A percentile compares a stretch with the other conserved stretches of the same genome.
phyloP scores from a whole-genome alignment of 2,888 invertebrate species.

The Saturnia pavonia region DNA sequence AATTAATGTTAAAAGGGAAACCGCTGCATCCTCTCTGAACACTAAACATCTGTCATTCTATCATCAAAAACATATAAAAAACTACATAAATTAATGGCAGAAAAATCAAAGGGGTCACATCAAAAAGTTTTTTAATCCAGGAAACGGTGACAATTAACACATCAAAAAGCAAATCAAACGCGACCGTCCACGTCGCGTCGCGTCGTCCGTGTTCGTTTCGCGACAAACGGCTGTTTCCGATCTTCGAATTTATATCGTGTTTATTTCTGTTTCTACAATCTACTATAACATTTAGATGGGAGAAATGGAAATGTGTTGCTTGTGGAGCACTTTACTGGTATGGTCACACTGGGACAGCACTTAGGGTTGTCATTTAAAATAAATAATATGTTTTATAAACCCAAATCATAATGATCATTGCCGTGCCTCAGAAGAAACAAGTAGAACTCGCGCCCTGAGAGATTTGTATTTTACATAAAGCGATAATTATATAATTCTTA shows the following conservation, averaged over 20 bases:
- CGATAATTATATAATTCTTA: too few species aligned
- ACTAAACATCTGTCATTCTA: conserved; percentile 15
- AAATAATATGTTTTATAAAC: not conserved
- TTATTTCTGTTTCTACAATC: conserved; percentile 12
- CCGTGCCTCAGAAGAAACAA: too few species aligned
- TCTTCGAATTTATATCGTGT: conserved; percentile 19
- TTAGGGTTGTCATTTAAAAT: not conserved
- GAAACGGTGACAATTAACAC: conserved; percentile 34
- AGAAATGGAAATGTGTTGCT: not conserved
- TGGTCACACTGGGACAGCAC: not conserved
- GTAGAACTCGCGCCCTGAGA: too few species aligned
- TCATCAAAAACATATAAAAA: conserved; percentile 28
- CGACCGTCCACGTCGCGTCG: too few species aligned
- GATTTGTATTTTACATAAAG: too few species aligned
- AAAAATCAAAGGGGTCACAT: conserved; percentile 45
- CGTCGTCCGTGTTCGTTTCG: conserved; percentile 14
- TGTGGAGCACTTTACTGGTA: not conserved
- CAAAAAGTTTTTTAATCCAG: conserved; percentile 36
- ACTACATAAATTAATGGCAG: conserved; percentile 47
- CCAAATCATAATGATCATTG: not conserved
- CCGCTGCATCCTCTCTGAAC: conserved; percentile 4
- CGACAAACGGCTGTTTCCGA: conserved; percentile 23
- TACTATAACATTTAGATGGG: not conserved
- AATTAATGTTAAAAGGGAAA: conserved; percentile 11
- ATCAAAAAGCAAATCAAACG: conserved; percentile 15